Percentiles rank a stretch among this genome's conserved stretches.
phyloP scores from a whole-genome alignment of 1,140 invertebrate genomes.

The Akabosia matsudoensis region DNA sequence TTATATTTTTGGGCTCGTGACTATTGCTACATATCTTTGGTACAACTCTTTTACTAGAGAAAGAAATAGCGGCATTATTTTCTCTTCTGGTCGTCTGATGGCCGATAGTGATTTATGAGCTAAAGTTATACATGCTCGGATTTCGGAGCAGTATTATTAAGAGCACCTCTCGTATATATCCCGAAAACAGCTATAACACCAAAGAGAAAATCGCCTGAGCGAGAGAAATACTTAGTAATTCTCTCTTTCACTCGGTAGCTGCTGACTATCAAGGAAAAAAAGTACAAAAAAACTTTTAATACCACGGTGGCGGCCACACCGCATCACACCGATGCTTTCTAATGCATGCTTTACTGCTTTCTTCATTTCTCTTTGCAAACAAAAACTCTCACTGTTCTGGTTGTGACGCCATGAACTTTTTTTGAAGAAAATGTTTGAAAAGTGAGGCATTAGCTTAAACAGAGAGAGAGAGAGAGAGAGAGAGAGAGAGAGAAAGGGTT shows the following conservation, averaged over 20 bases:
- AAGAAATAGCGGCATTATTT: not conserved
- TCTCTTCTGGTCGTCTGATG: slow-evolving; percentile 1
- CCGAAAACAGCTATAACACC: not conserved
- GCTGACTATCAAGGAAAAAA: not conserved
- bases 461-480: too few relatives aligned
- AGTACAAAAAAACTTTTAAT: slow-evolving; percentile 20
- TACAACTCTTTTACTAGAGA: not conserved
- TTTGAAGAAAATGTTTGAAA: slow-evolving; percentile 24
- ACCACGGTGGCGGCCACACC: slow-evolving; percentile 10
- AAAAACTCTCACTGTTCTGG: not conserved
- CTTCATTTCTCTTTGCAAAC: not conserved
- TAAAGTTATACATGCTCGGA: slow-evolving; percentile 17
- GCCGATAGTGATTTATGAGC: slow-evolving; percentile 21
- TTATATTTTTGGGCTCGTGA: too few relatives aligned
- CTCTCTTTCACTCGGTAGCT: too few relatives aligned
- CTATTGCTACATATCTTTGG: not conserved
- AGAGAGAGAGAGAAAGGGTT: too few relatives aligned
- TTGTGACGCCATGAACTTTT: slow-evolving; percentile 16
- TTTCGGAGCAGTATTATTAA: slow-evolving; percentile 3
- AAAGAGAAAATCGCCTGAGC: too few relatives aligned
- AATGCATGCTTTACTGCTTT: not conserved
- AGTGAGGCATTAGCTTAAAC: slow-evolving; percentile 6
- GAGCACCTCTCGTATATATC: not conserved
- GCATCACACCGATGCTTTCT: slow-evolving; percentile 7
- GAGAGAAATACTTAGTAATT: too few relatives aligned